Base-by-base conservation (phyloP, 2,797 vertebrate genomes). In the Hoplostethus mediterraneus region DNA sequence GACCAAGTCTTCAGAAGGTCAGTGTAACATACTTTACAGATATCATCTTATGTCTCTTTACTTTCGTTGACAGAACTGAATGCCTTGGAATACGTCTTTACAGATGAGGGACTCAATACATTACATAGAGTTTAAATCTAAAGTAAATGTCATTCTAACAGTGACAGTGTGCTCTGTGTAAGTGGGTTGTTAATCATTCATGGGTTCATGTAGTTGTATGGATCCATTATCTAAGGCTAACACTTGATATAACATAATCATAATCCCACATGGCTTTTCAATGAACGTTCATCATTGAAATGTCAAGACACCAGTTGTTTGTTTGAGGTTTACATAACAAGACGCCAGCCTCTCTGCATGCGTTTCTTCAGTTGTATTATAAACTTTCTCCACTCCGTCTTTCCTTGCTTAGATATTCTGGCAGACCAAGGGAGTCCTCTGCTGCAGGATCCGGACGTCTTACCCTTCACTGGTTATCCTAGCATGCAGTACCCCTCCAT, bases 351-450 rank as follows among this genome's bases (percentile, higher is more conserved):
- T n/a, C 7, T 49, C 2, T 44, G 5, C 17, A 11, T 42, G 7
- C 11, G 14, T 17, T 55, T 58, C 21, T 51, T 10, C n/a, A 48
- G 3, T 16, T 31, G 3, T 55, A 47, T 65, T 30, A 31, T 28
- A 25, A 59, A 36, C 6, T 69, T 17, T 76, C 45, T 48, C 59
- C 33, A 51, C 62, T 44, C 48, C n/a, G 6, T 83, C 45, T 28
- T 77, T 71, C 10, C 42, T 64, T 47, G 63, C 17, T 68, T 69
- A 99, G 97, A 98, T 93, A 93, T 98, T 57, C 93, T 98, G 86
- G 93, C 96, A 87, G 97, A 99, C 62, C 95, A 96, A 86, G 88
- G 93, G 82, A 96, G 85, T 75, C 94, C 96, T 80, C 93, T 97
- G 71, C 94, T 95, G 49, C 96, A 96, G 87, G 96, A 97, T 63